Base-by-base conservation (phyloP, 1,140 invertebrate species). In the Xylocopa sonorina region DNA sequence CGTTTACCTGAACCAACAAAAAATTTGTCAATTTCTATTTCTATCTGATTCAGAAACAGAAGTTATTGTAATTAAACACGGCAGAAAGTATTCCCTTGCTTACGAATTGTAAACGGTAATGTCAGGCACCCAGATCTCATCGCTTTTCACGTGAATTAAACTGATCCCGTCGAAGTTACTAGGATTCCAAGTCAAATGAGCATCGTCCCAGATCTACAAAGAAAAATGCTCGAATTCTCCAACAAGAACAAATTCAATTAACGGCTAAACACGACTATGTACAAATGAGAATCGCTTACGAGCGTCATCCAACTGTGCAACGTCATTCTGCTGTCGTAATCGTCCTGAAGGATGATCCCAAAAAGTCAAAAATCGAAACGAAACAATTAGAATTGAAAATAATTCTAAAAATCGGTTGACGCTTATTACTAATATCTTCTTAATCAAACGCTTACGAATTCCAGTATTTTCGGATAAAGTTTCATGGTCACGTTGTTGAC, bases 51-150 rank as follows among this genome's bases (percentile, higher is more conserved):
- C n/a, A n/a, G n/a, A n/a, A n/a, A n/a, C n/a, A n/a, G n/a, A n/a
- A n/a, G n/a, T n/a, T n/a, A n/a, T n/a, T n/a, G n/a, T n/a, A n/a
- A n/a, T n/a, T n/a, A n/a, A n/a, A n/a, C n/a, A n/a, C n/a, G n/a
- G n/a, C n/a, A n/a, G n/a, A 32, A 48, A 67, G 29, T 2, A 5
- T 66, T 29, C 9, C 18, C 3, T 1, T 53, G 82, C 88, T 91
- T 89, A 94, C 94, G 89, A 91, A 81, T 94, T 94, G 71, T 92
- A 94, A 32, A 94, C 81, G 0, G 92, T 90, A 29, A 94, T 72
- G 86, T 93, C 92, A 6, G 94, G 94, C 12, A 89, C 73, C 94
- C 94, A 94, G 71, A 94, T 89, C 24, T 93, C 89, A 29, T 81
- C 76, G 51, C 86, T 90, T 34, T 89, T 88, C 16, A 93, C 78